Conservation (phyloP, 2,797 vertebrate genomes). For the Apogon hyalosoma region DNA sequence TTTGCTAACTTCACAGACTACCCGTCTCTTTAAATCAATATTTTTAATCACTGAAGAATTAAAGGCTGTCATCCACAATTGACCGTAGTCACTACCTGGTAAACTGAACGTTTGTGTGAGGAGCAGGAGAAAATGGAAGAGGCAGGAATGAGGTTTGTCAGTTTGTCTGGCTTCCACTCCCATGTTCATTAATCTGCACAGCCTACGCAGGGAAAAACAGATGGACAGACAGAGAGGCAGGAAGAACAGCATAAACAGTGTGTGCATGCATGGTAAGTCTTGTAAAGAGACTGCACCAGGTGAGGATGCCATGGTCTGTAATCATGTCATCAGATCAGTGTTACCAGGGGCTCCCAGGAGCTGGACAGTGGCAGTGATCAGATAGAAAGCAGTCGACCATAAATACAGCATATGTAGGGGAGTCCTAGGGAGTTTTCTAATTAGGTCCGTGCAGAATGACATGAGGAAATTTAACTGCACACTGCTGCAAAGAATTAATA, state of each 20-base stretch:
- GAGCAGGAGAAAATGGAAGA: background rate
- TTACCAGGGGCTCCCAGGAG: slow-evolving; percentile 18
- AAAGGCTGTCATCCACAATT: slow-evolving; percentile 25
- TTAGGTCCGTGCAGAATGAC: slow-evolving; percentile 13
- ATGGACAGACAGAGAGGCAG: background rate
- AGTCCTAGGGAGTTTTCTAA: slow-evolving; percentile 15
- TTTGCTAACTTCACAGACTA: slow-evolving; percentile 47
- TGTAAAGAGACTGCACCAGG: background rate
- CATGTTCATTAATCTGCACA: slow-evolving; percentile 10
- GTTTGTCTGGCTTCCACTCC: slow-evolving; percentile 1
- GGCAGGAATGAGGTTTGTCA: background rate
- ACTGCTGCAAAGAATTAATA: background rate
- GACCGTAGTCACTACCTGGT: slow-evolving; percentile 6
- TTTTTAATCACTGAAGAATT: slow-evolving; percentile 21
- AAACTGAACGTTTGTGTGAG: slow-evolving; percentile 4
- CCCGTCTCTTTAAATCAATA: slow-evolving; percentile 41
- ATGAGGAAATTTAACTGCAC: background rate
- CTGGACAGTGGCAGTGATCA: slow-evolving; percentile 26
- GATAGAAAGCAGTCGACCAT: slow-evolving; percentile 6
- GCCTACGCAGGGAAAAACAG: background rate
- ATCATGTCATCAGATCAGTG: slow-evolving; percentile 45
- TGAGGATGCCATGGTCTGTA: slow-evolving; percentile 38
- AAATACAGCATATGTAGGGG: slow-evolving; percentile 10
- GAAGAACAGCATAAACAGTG: background rate
- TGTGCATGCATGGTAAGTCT: slow-evolving; percentile 1